phyloP scores from a whole-genome alignment of 2,113 vertebrate species.

The Neofelis nebulosa region DNA sequence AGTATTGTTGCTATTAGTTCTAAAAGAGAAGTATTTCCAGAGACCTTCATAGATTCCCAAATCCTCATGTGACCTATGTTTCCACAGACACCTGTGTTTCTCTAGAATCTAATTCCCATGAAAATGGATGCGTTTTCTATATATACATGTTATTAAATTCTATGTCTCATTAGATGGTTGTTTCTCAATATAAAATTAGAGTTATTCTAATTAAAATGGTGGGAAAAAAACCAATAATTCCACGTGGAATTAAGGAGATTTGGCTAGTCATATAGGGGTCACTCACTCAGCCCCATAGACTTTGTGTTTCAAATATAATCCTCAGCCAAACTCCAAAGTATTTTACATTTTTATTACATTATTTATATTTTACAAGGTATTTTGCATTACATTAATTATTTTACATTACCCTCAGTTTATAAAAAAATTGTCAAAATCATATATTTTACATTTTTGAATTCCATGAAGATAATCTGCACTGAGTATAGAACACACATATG shows the following conservation, averaged over 20 bases:
- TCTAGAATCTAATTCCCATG: background rate
- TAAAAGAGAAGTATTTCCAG: background rate
- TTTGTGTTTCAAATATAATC: background rate
- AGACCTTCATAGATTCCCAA: background rate
- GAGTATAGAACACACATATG: background rate
- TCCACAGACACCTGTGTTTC: background rate
- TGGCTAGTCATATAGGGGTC: background rate
- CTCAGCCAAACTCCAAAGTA: background rate
- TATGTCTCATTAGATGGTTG: background rate
- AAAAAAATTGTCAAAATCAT: background rate
- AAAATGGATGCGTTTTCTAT: background rate
- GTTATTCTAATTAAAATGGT: background rate
- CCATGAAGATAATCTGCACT: background rate
- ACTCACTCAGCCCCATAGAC: background rate
- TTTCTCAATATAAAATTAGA: slow-evolving; percentile 29
- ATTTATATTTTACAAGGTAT: background rate
- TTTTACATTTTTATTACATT: background rate
- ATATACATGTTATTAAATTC: background rate
- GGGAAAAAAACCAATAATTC: background rate
- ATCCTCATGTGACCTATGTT: background rate
- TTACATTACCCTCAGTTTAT: background rate
- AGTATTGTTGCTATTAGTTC: background rate
- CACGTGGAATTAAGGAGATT: background rate
- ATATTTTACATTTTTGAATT: background rate
- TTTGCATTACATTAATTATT: background rate